Percentiles rank a stretch among this genome's conserved stretches.
Evolutionary conservation across 37 sponge, comb jelly and placozoan species (phyloP).

Genomic region (Theonella swinhoei): DNA sequence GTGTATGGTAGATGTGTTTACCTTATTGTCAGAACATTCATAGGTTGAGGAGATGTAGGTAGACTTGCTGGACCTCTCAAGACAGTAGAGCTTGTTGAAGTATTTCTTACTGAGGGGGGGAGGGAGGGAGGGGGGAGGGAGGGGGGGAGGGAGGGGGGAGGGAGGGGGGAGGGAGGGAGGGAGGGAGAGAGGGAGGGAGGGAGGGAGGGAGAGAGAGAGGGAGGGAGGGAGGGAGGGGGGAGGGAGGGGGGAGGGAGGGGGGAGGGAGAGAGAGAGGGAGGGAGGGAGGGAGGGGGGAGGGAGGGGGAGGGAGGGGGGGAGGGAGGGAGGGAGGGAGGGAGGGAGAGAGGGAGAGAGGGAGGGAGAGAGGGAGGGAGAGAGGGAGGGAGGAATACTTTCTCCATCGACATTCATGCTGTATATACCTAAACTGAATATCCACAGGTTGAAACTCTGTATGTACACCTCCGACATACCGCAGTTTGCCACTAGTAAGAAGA

Average conservation of each 20-base stretch:
- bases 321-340: not conserved
- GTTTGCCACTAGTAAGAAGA: slow-evolving; percentile 14
- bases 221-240: no score
- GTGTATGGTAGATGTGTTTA: not conserved
- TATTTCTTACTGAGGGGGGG: slow-evolving; percentile 16
- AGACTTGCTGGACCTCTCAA: slow-evolving; percentile 18
- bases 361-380: not conserved
- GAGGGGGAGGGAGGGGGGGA: not conserved
- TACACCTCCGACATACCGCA: slow-evolving; percentile 23
- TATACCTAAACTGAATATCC: slow-evolving; percentile 57
- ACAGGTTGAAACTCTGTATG: slow-evolving; percentile 42
- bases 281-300: not conserved
- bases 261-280: not conserved
- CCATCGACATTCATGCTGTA: not conserved
- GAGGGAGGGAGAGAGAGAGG: not conserved
- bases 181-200: not conserved
- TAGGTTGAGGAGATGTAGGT: slow-evolving; percentile 17
- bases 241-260: not conserved
- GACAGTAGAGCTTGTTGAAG: slow-evolving; percentile 14
- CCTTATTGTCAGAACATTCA: slow-evolving; percentile 19
- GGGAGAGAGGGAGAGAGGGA: not conserved
- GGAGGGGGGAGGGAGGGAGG: no score
- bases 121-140: not conserved
- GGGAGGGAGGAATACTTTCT: not conserved
- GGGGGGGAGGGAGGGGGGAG: not conserved